Base-by-base conservation (phyloP, 2,797 vertebrate species). In the Enteromius treurensis region DNA sequence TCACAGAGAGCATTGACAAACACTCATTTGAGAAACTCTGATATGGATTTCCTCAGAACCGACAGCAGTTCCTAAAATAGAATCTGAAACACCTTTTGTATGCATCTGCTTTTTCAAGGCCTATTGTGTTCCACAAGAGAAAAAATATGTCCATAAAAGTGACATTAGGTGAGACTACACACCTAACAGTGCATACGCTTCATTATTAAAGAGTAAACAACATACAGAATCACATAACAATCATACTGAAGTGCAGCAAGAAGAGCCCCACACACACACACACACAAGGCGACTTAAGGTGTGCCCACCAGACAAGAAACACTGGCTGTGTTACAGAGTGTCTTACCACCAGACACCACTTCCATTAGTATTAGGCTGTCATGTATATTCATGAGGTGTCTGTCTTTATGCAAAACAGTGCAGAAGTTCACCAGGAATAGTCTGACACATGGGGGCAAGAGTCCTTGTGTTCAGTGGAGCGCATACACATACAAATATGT, bases 361-460 rank as follows among this genome's bases (percentile, higher is more conserved):
- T 87, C 81, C 74, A 79, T 88, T 87, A 1, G 74, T 71, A 90
- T 93, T 91, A 88, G 87, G 91, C 93, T 92, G 26, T 77, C 87
- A 91, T 93, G 91, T 86, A 82, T 93, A 94, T 94, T 94, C 91
- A 93, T 92, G 89, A 91, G 88, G 76, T 26, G 82, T 82, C 81
- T 53, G 80, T 90, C 82, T 83, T 77, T 87, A 88, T 92, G 92
- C 88, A 88, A 91, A 92, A 87, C 89, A 90, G 87, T 7, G 29
- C 85, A 84, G 86, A 78, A 58, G 79, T 91, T 90, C 92, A 90
- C 84, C 87, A 87, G 74, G 73, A 49, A 89, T 87, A 90, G 88
- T 83, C 86, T 89, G 91, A 90, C 84, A 91, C 89, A 87, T 42
- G 21, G 84, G 87, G 89, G 86, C 82, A 45, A 77, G 79, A 69